Conservation (phyloP, 2,888 invertebrate genomes). For the Notodonta dromedarius region DNA sequence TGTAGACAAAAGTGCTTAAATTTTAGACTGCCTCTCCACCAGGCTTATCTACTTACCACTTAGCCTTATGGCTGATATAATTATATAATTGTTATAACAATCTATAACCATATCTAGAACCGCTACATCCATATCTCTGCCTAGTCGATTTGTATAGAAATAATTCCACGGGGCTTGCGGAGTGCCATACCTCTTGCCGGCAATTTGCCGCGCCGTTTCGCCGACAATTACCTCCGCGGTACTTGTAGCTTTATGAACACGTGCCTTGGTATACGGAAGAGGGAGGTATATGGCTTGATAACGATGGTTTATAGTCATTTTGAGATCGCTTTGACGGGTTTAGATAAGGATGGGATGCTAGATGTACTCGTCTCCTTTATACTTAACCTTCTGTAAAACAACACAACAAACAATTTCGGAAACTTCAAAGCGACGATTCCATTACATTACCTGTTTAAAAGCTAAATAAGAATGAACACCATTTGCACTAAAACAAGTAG, state of each 20-base stretch:
- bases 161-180: slow-evolving; percentile 59
- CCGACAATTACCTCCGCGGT: slow-evolving; percentile 65
- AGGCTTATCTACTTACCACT: too few relatives aligned
- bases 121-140: slow-evolving; percentile 13
- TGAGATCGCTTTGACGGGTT: neutral
- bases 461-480: slow-evolving; percentile 42
- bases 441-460: slow-evolving; percentile 20
- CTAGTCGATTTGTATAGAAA: slow-evolving; percentile 72
- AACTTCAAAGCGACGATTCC: neutral
- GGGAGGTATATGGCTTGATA: slow-evolving; percentile 4
- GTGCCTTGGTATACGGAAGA: slow-evolving; percentile 14
- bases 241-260: slow-evolving; percentile 52
- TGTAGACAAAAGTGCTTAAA: too few relatives aligned
- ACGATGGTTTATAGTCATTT: slow-evolving; percentile 3
- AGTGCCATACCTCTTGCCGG: slow-evolving; percentile 67
- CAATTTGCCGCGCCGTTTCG: slow-evolving; percentile 74
- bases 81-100: too few relatives aligned
- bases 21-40: too few relatives aligned
- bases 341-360: neutral
- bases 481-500: slow-evolving; percentile 41
- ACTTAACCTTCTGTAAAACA: too few relatives aligned
- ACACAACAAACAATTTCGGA: too few relatives aligned
- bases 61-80: too few relatives aligned
- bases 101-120: slow-evolving; percentile 19
- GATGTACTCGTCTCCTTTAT: too few relatives aligned